A percentile compares a stretch with the other conserved stretches of the same genome.
These are phyloP conservation scores for Ciconia boyciana DNA, from an alignment of 2,113 vertebrate genomes.

Conservation along the genomic window DNA sequence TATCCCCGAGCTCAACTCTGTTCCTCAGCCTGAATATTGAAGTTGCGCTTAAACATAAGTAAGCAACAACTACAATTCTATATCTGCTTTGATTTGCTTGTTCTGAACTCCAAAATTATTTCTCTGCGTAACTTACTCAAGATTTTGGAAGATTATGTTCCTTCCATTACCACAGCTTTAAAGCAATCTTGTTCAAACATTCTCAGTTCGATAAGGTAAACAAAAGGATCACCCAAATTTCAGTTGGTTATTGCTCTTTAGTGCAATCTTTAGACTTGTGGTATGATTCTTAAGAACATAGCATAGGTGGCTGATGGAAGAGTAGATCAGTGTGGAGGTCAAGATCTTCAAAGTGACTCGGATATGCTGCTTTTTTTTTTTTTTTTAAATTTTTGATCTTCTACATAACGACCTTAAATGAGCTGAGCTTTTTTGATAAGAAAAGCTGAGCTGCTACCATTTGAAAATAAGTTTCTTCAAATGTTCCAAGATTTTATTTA, in stretches of 20 bases:
- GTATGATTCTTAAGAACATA: background rate
- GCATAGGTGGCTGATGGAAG: background rate
- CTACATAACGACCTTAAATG: rapidly evolving
- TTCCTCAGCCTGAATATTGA: background rate
- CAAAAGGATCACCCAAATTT: background rate
- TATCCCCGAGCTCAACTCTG: too few relatives aligned
- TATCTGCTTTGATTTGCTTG: background rate
- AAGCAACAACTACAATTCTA: background rate
- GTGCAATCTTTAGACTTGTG: background rate
- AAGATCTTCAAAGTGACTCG: background rate
- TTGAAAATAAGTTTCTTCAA: background rate
- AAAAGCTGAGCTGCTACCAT: background rate
- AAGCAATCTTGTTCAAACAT: background rate
- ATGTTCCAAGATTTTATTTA: background rate
- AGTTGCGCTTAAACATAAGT: background rate
- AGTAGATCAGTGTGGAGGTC: background rate
- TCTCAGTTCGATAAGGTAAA: background rate
- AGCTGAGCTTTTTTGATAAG: background rate
- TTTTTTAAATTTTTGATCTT: background rate
- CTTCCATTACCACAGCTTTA: background rate
- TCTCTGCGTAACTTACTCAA: background rate
- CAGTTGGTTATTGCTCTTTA: background rate
- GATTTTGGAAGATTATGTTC: background rate
- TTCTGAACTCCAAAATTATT: background rate
- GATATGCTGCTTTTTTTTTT: background rate